These are phyloP conservation scores for Bergia sp. DNA, from an alignment of 92 coral and sea anemone genomes.

Conservation along the genomic window DNA sequence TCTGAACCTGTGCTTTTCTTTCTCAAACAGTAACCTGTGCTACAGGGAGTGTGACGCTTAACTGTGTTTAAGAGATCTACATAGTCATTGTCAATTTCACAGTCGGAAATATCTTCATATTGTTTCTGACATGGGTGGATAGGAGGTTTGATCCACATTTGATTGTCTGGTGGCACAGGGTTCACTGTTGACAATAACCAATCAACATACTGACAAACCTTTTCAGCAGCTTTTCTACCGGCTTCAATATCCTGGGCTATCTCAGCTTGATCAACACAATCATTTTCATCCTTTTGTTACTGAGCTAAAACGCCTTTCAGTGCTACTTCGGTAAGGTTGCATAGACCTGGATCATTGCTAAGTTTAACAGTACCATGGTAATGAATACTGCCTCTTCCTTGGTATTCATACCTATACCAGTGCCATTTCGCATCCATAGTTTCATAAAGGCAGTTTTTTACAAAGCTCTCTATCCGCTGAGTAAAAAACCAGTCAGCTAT, in stretches of 20 bases:
- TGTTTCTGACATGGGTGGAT: slow-evolving; percentile 48
- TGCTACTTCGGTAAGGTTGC: slow-evolving; percentile 37
- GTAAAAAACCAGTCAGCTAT: slow-evolving; percentile 45
- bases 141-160: slow-evolving; percentile 59
- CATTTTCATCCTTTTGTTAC: slow-evolving; percentile 57
- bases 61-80: slow-evolving; percentile 61
- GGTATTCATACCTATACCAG: background rate
- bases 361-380: slow-evolving; percentile 58
- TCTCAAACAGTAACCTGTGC: slow-evolving; percentile 25
- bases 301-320: slow-evolving; percentile 64
- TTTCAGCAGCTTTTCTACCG: slow-evolving; percentile 63
- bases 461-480: slow-evolving; percentile 44
- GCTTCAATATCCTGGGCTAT: slow-evolving; percentile 60
- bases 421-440: background rate
- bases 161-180: slow-evolving; percentile 34
- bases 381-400: slow-evolving; percentile 31
- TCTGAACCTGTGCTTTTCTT: slow-evolving; percentile 21
- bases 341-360: slow-evolving; percentile 42
- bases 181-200: slow-evolving; percentile 63
- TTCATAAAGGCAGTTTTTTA: background rate
- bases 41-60: slow-evolving; percentile 64
- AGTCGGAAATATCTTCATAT: slow-evolving; percentile 38
- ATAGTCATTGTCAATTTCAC: slow-evolving; percentile 50
- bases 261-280: slow-evolving; percentile 44
- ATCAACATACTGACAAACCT: slow-evolving; percentile 62